phyloP scores from a whole-genome alignment of 2,113 vertebrate genomes.

The Nansenia antarctica region DNA sequence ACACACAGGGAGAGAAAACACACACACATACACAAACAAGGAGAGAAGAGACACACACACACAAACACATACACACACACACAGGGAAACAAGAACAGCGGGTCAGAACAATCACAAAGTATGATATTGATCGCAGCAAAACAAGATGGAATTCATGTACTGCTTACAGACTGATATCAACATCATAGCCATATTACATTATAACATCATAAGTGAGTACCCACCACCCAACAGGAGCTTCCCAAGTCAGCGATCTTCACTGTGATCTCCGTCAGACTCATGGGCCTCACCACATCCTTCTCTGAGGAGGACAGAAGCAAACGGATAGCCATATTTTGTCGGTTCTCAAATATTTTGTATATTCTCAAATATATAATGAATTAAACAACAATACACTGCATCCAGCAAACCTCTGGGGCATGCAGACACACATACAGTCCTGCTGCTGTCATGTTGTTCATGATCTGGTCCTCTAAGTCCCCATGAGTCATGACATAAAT shows the following conservation, averaged over 20 bases:
- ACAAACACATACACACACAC: no score
- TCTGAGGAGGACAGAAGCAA: not conserved
- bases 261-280: constrained; percentile 61
- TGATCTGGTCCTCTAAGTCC: not conserved
- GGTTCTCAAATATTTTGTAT: no score
- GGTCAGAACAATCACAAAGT: no score
- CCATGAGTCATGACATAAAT: no score
- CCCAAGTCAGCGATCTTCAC: constrained; percentile 90
- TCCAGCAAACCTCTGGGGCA: not conserved
- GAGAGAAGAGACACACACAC: no score
- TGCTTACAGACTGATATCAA: not conserved
- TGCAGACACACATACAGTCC: not conserved
- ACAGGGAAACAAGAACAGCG: no score
- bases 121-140: no score
- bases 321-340: not conserved
- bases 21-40: no score
- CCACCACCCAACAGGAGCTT: constrained; percentile 87
- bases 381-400: not conserved
- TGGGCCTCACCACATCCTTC: constrained; percentile 7
- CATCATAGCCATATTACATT: no score
- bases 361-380: no score
- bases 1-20: no score
- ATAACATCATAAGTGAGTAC: constrained; percentile 44
- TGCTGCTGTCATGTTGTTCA: not conserved
- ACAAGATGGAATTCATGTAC: no score